Evolutionary conservation across 2,888 invertebrate species (phyloP).

Genomic region (Tetramorium bicarinatum): DNA sequence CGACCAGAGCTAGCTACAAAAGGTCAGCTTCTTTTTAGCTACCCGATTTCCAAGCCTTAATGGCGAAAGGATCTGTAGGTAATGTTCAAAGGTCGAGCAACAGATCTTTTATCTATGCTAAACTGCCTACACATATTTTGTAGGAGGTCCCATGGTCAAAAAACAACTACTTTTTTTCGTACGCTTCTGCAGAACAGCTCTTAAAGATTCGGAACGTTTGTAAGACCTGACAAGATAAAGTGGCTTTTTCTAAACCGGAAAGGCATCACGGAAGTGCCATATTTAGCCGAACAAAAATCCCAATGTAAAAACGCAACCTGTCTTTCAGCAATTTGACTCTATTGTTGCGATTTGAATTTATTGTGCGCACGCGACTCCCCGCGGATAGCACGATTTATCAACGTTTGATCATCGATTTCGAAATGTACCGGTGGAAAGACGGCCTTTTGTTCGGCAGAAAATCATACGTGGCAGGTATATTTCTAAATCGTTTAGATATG

Average conservation of each 20-base stretch:
- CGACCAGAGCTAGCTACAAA: slow-evolving; percentile 60
- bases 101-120: slow-evolving; percentile 27
- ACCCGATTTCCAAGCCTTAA: slow-evolving; percentile 67
- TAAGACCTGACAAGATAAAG: neutral
- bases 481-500: slow-evolving; percentile 51
- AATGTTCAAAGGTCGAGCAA: slow-evolving; percentile 61
- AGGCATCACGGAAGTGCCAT: slow-evolving; percentile 23
- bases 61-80: slow-evolving; percentile 68
- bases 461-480: slow-evolving; percentile 17
- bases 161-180: neutral
- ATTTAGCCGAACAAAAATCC: slow-evolving; percentile 6
- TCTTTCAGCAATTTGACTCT: slow-evolving; percentile 31
- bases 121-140: neutral
- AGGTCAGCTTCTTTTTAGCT: slow-evolving; percentile 67
- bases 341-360: neutral
- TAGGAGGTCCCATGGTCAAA: neutral
- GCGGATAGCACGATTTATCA: slow-evolving; percentile 60
- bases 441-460: slow-evolving; percentile 50
- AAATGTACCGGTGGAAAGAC: slow-evolving; percentile 36
- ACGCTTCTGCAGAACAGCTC: neutral
- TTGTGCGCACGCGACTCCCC: slow-evolving; percentile 57
- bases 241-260: neutral
- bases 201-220: neutral
- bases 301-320: neutral
- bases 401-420: slow-evolving; percentile 53